Conservation (phyloP, 2,797 vertebrate species). For the Necrosyrtes monachus region DNA sequence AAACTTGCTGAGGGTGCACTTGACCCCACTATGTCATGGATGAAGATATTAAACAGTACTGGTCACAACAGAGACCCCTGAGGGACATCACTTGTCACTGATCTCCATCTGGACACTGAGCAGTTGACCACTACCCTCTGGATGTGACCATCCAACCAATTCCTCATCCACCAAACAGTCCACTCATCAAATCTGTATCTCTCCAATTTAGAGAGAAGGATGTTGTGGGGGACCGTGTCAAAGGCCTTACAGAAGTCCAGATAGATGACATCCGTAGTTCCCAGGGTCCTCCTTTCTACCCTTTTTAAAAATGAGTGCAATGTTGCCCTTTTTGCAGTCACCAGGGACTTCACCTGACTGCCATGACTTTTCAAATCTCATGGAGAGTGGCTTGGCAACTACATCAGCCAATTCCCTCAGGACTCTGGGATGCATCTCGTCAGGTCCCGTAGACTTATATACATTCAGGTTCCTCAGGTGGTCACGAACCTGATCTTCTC, state of each 20-base stretch:
- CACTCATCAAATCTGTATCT: background rate
- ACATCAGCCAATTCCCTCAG: background rate
- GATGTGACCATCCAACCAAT: background rate
- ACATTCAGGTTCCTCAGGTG: background rate
- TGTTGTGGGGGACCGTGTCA: too few relatives aligned
- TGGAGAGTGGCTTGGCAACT: background rate
- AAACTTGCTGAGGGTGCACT: background rate
- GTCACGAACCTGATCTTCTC: background rate
- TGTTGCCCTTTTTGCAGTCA: background rate
- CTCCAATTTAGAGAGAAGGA: too few relatives aligned
- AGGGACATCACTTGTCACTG: background rate
- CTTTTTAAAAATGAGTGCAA: background rate
- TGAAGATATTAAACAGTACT: background rate
- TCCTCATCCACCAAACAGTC: background rate
- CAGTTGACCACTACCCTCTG: background rate
- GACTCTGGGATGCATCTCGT: background rate
- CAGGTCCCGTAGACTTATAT: background rate
- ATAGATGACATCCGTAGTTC: background rate
- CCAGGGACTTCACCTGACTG: background rate
- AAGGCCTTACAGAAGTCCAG: too few relatives aligned
- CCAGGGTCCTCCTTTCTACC: background rate
- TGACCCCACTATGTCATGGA: background rate
- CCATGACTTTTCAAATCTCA: background rate
- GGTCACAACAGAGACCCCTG: too few relatives aligned
- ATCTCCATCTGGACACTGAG: background rate